These are phyloP conservation scores for Lochmaea capreae DNA, from an alignment of 2,888 invertebrate genomes.

Conservation along the genomic window DNA sequence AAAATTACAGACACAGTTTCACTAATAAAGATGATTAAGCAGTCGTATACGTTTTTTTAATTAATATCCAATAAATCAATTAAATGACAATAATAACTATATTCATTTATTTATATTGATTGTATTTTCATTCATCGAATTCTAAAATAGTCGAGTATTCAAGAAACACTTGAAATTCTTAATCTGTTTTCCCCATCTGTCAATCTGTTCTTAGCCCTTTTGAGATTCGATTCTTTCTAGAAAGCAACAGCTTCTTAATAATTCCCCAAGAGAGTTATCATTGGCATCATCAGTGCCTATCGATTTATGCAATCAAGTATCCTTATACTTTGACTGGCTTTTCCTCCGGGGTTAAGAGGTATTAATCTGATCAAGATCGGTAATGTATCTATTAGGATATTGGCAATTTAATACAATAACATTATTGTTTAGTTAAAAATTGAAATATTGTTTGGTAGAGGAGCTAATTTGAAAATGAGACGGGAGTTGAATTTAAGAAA, in stretches of 20 bases:
- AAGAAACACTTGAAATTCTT: neutral
- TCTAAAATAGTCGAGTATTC: too few species aligned
- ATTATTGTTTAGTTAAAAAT: too few species aligned
- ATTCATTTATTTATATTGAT: too few species aligned
- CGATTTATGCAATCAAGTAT: constrained; percentile 40
- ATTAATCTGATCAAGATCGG: neutral
- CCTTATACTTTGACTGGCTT: constrained; percentile 30
- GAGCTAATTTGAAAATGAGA: too few species aligned
- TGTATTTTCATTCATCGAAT: too few species aligned
- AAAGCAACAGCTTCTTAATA: constrained; percentile 24
- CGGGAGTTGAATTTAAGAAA: too few species aligned
- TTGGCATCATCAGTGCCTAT: constrained; percentile 37
- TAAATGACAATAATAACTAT: too few species aligned
- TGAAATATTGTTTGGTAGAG: too few species aligned
- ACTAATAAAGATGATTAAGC: too few species aligned
- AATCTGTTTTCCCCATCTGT: constrained; percentile 21
- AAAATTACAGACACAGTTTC: too few species aligned
- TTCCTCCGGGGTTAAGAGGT: constrained; percentile 32
- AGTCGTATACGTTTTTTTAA: too few species aligned
- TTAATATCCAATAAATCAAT: too few species aligned
- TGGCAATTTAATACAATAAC: neutral
- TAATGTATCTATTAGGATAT: neutral
- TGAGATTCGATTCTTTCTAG: constrained; percentile 19
- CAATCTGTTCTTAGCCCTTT: constrained; percentile 21
- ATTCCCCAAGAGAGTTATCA: constrained; percentile 23